These are phyloP conservation scores for Leucoptera coffeella DNA, from an alignment of 2,888 invertebrate species.

Conservation along the genomic window DNA sequence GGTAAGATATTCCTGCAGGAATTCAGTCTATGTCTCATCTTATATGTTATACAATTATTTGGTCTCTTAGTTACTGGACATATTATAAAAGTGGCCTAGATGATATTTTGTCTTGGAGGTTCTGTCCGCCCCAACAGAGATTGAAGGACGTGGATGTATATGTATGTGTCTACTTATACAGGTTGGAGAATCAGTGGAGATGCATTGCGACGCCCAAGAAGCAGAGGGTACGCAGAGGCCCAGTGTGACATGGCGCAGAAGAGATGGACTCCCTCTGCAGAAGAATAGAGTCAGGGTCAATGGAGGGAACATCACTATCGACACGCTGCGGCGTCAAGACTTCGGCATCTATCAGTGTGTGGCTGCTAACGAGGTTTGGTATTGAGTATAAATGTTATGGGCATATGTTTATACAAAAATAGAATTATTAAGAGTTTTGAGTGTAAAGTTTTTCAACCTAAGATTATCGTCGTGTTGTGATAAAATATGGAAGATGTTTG, in stretches of 20 bases:
- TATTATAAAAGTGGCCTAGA: too few species aligned
- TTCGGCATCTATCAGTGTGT: conserved; percentile 96
- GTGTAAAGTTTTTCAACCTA: not conserved
- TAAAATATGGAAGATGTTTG: not conserved
- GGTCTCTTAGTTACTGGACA: too few species aligned
- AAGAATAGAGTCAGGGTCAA: conserved; percentile 70
- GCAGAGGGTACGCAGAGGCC: conserved; percentile 90
- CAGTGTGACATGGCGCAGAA: conserved; percentile 84
- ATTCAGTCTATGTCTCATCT: too few species aligned
- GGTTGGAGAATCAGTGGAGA: conserved; percentile 84
- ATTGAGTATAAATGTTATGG: too few species aligned
- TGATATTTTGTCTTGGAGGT: too few species aligned
- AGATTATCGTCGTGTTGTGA: not conserved
- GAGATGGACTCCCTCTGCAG: conserved; percentile 76
- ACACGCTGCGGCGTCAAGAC: conserved; percentile 78
- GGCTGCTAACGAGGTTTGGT: conserved; percentile 84
- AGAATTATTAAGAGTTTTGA: too few species aligned
- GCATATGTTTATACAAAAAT: too few species aligned
- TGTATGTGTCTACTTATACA: conserved; percentile 8
- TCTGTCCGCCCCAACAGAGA: too few species aligned
- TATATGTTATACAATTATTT: too few species aligned
- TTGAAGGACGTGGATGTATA: too few species aligned
- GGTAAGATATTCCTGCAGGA: conserved; percentile 14
- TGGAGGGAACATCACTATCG: conserved; percentile 89
- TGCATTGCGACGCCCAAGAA: conserved; percentile 91